Evolutionary conservation across 2,888 invertebrate species (phyloP).

Genomic region (Pteria penguin): DNA sequence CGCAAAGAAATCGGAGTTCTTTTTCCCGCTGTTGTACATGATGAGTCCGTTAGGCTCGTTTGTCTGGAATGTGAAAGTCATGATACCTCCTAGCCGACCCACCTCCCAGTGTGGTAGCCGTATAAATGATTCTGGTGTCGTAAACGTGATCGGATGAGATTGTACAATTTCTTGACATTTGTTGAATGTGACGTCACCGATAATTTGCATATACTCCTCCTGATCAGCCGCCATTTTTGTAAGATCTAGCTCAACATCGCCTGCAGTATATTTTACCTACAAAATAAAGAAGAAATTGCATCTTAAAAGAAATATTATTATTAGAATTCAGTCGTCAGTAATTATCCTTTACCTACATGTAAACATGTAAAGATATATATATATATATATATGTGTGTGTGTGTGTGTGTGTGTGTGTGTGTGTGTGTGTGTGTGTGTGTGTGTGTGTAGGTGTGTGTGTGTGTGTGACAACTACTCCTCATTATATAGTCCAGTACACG

Average conservation of each 20-base stretch:
- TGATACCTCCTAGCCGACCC: slow-evolving; percentile 90
- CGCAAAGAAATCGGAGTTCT: slow-evolving; percentile 89
- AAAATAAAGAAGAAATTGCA: no score
- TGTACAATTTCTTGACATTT: slow-evolving; percentile 75
- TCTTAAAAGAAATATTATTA: no score
- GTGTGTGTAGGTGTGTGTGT: no score
- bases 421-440: no score
- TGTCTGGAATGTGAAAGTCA: slow-evolving; percentile 96
- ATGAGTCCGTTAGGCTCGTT: slow-evolving; percentile 96
- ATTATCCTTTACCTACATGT: no score
- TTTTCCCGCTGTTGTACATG: slow-evolving; percentile 90
- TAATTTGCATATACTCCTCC: slow-evolving; percentile 89
- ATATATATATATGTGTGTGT: no score
- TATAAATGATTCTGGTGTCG: slow-evolving; percentile 88
- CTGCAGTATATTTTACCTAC: slow-evolving; percentile 95
- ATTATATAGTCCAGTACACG: no score
- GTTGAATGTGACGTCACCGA: slow-evolving; percentile 87
- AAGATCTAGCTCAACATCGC: slow-evolving; percentile 91
- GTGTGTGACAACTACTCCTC: no score
- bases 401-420: no score
- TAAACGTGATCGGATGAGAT: slow-evolving; percentile 92
- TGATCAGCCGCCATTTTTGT: slow-evolving; percentile 92
- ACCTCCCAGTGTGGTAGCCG: slow-evolving; percentile 91
- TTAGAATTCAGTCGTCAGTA: no score
- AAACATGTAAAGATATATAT: no score